Evolutionary conservation across 2,113 vertebrate genomes (phyloP), one percentile per base, ranked within the genome.

Genomic region (Casuarius casuarius): DNA sequence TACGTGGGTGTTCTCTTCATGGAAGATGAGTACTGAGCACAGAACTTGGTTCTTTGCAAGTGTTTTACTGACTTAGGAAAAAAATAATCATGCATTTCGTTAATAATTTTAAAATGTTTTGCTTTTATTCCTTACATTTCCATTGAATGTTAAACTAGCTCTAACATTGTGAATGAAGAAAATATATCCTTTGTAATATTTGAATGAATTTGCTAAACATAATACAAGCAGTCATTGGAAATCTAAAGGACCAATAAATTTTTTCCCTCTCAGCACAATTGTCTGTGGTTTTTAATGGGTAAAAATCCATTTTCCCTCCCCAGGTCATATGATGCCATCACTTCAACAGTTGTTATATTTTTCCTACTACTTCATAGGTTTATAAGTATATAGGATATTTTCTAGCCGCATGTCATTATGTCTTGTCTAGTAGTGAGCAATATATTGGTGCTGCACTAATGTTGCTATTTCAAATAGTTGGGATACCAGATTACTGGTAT

Each of bases 201-300:
- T 51, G 65, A 95, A 81, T 62, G 20, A 79, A 71, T 75, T 83
- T 78, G 51, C 68, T 86, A 52, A 94, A 44, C 9, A 3, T 44
- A 76, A 49, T 71, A 58, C 26, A 63, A 79, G 33, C 38, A 78
- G 28, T 92, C 67, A 73, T 61, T 92, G 82, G 74, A 95, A 94
- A 90, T 58, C 23, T 78, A 31, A 83, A 83, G 77, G 74, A 96
- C 83, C 74, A 97, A 97, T 96, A 97, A 97, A 94, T 20, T 54
- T 18, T 82, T 59, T 35, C 38, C 23, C 51, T 66, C 82, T 71
- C 11, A 22, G 40, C 21, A 70, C 20, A 48, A 10, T 49, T 92
- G 63, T 93, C 8, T 63, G 74, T 90, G 65, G 9, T 83, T 86
- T 89, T 87, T 89, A 71, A 91, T 51, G 56, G 59, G 7, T 12